A percentile compares a stretch with the other conserved stretches of the same genome.
These are phyloP conservation scores for Mythimna impura DNA, from an alignment of 2,888 invertebrate genomes.

Conservation along the genomic window DNA sequence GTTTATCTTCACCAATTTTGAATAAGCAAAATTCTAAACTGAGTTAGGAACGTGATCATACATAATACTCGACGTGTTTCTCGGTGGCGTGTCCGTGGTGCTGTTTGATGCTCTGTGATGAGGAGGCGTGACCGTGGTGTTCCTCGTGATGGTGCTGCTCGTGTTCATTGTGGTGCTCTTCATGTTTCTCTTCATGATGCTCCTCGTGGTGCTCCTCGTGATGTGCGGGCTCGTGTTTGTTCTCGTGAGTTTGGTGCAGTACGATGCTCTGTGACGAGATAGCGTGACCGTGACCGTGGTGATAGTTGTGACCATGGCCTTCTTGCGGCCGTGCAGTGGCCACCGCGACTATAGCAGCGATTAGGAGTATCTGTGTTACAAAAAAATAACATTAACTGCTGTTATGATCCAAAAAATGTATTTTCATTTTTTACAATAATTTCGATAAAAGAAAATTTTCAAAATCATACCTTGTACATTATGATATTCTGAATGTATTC, in stretches of 20 bases:
- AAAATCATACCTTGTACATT: slow-evolving; percentile 55
- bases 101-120: slow-evolving; percentile 36
- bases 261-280: slow-evolving; percentile 75
- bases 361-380: slow-evolving; percentile 21
- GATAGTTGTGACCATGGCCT: slow-evolving; percentile 43
- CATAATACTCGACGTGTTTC: slow-evolving; percentile 61
- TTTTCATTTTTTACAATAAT: neutral
- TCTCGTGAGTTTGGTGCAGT: slow-evolving; percentile 66
- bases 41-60: slow-evolving; percentile 8
- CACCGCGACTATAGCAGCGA: slow-evolving; percentile 44
- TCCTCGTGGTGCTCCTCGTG: neutral
- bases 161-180: slow-evolving; percentile 13
- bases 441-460: neutral
- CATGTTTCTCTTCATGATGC: neutral
- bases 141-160: slow-evolving; percentile 32
- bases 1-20: neutral
- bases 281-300: slow-evolving; percentile 70
- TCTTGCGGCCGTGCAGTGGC: slow-evolving; percentile 55
- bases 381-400: neutral
- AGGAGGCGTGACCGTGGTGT: slow-evolving; percentile 42
- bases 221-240: slow-evolving; percentile 26
- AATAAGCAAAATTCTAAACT: neutral
- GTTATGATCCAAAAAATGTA: neutral
- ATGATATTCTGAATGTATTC: slow-evolving; percentile 16
- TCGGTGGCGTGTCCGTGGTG: slow-evolving; percentile 69